A percentile compares a stretch with the other conserved stretches of the same genome.
Evolutionary conservation across 1,140 invertebrate species (phyloP).

Genomic region (Drosophila aff.): DNA sequence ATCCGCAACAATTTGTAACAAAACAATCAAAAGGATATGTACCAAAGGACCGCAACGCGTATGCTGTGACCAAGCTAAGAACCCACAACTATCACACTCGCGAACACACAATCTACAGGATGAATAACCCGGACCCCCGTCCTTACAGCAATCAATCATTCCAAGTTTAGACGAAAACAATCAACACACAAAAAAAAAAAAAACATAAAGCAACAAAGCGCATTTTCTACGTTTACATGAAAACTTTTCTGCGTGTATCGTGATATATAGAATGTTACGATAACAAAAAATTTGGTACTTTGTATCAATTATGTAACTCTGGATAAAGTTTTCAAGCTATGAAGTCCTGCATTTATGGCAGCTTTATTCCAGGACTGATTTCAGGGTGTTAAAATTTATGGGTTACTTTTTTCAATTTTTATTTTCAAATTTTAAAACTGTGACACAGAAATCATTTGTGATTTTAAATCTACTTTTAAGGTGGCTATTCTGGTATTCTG

Average conservation of each 20-base stretch:
- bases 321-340: conserved; percentile 14
- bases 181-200: conserved; percentile 43
- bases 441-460: no score
- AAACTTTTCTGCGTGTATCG: conserved; percentile 29
- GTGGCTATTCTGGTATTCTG: not conserved
- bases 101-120: conserved; percentile 19
- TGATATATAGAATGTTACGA: conserved; percentile 7
- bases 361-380: not conserved
- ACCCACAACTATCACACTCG: conserved; percentile 36
- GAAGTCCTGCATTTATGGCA: not conserved
- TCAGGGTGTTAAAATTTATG: not conserved
- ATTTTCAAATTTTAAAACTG: not conserved
- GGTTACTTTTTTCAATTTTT: no score
- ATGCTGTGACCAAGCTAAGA: conserved; percentile 45
- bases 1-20: conserved; percentile 7
- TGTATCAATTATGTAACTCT: conserved; percentile 20
- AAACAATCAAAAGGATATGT: conserved; percentile 16
- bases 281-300: conserved; percentile 12
- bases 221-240: conserved; percentile 42
- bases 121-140: conserved; percentile 4
- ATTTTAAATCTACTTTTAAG: not conserved
- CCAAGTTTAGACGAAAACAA: conserved; percentile 53
- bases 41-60: conserved; percentile 26
- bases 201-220: conserved; percentile 46
- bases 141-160: conserved; percentile 42